phyloP scores from a whole-genome alignment of 2,113 vertebrate species.

The Odobenus rosmarus region DNA sequence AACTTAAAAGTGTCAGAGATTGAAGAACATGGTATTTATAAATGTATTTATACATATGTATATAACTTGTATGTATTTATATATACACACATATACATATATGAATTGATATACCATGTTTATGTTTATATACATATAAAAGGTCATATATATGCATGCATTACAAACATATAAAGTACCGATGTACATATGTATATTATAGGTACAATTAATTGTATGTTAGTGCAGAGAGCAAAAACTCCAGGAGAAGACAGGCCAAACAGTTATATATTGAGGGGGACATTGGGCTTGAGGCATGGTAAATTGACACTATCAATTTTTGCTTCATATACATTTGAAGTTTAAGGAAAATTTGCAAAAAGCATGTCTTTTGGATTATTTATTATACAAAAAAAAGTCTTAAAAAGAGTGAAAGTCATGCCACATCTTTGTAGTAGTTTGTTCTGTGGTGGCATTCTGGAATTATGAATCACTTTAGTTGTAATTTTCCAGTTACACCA shows the following conservation, averaged over 20 bases:
- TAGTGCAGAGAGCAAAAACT: not conserved
- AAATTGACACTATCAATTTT: not conserved
- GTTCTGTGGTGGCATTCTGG: not conserved
- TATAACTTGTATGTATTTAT: not conserved
- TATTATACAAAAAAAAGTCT: not conserved
- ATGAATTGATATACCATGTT: not conserved
- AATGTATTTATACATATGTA: not conserved
- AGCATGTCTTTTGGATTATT: not conserved
- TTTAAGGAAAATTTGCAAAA: not conserved
- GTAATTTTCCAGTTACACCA: not conserved
- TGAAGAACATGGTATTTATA: not conserved
- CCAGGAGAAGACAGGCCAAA: not conserved
- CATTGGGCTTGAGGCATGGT: accelerated
- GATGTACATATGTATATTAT: not conserved
- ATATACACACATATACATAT: not conserved
- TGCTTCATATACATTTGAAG: not conserved
- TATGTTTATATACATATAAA: not conserved
- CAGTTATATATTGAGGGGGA: not conserved
- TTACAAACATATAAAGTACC: not conserved
- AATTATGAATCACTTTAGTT: not conserved
- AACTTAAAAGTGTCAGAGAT: not conserved
- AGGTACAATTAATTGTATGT: not conserved
- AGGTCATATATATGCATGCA: not conserved
- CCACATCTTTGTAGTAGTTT: not conserved
- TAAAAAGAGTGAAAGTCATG: not conserved